These are phyloP conservation scores for Achlya flavicornis DNA, from an alignment of 2,888 invertebrate genomes.

Conservation along the genomic window DNA sequence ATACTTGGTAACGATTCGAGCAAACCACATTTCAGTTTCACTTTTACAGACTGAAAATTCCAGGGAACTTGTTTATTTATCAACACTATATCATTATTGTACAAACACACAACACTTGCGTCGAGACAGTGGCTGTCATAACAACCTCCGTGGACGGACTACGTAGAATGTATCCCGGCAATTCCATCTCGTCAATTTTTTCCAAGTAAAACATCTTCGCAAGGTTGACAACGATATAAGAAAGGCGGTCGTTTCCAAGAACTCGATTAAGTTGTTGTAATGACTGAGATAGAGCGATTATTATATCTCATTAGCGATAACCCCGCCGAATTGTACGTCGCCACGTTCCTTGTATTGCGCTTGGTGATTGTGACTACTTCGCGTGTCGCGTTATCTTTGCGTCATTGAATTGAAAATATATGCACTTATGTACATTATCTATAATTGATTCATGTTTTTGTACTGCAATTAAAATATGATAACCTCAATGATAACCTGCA, in stretches of 20 bases:
- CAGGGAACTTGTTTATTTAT: slow-evolving; percentile 7
- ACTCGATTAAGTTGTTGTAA: slow-evolving; percentile 49
- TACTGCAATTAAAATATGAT: neutral
- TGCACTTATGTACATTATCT: neutral
- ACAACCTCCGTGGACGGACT: slow-evolving; percentile 29
- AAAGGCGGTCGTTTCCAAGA: slow-evolving; percentile 54
- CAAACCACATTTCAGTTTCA: neutral
- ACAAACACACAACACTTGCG: slow-evolving; percentile 11
- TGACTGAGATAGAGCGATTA: slow-evolving; percentile 49
- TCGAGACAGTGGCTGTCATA: slow-evolving; percentile 31
- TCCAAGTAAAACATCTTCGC: slow-evolving; percentile 54
- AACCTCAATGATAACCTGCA: neutral
- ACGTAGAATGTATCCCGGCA: slow-evolving; percentile 48
- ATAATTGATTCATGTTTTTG: neutral
- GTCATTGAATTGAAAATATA: neutral
- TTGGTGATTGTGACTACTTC: neutral
- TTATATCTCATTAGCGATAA: slow-evolving; percentile 46
- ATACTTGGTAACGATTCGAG: neutral
- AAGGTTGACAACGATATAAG: slow-evolving; percentile 60
- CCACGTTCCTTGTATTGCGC: neutral
- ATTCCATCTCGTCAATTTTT: slow-evolving; percentile 57
- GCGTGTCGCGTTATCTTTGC: neutral
- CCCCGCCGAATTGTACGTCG: slow-evolving; percentile 11
- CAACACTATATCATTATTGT: slow-evolving; percentile 9
- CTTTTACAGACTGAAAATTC: slow-evolving; percentile 2